Base-by-base conservation (phyloP, 2,797 vertebrate species). In the Centroberyx gerrardi region DNA sequence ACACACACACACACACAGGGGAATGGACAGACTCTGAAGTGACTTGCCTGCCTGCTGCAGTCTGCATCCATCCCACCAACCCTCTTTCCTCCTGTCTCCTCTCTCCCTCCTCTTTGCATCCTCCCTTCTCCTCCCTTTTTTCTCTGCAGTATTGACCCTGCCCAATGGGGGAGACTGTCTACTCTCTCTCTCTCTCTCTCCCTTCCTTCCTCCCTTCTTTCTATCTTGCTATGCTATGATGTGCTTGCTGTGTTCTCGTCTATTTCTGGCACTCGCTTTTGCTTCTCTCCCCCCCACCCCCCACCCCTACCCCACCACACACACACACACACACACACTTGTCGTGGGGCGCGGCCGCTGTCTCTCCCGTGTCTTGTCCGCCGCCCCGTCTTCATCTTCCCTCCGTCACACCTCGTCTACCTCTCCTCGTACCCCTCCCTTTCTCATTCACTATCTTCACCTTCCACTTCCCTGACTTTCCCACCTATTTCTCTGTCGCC, bases 71-170 rank as follows among this genome's bases (percentile, higher is more conserved):
- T 76, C 78, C 70, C 58, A 40, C 51, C 59, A 78, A 13, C 66
- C 38, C 27, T 76, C 53, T 65, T 46, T 64, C 52, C 48, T 80
- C 55, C 44, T 8, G 3, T 73, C 31, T 62, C 40, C 38, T 68
- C 53, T 68, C 40, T 67, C 54, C 48, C 61, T 65, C 82, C 10
- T 87, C 80, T 10, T 53, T 74, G 63, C 71, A 76, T 87, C 77
- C 78, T 86, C 74, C 59, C 72, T 5, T 49, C 62, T 44, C 12
- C n/a, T 86, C 74, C 58, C 72, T 22, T 65, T 73, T 76, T 71
- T 74, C 80, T 89, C 86, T 80, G 88, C 89, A 87, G 87, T 78
- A 63, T 81, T 54, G 72, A 78, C 85, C 86, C 83, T 76, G 67
- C 87, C 85, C 83, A 80, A 48, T 72, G 53, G 62, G 38, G 70